Conservation (phyloP, 2,113 vertebrate genomes). For the Rana temporaria region DNA sequence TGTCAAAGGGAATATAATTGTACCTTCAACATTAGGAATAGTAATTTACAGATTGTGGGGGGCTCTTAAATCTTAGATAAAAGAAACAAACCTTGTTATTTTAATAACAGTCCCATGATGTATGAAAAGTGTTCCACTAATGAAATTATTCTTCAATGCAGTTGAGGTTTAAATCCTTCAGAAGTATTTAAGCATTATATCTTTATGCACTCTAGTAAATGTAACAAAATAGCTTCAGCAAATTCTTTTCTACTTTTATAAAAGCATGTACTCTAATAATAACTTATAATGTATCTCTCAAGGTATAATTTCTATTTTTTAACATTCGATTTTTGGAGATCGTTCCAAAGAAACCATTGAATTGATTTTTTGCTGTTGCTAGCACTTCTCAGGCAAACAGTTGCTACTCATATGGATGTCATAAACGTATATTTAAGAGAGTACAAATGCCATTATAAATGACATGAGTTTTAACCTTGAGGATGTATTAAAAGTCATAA, state of each 20-base stretch:
- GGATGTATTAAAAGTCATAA: constrained; percentile 50
- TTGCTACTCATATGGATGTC: constrained; percentile 42
- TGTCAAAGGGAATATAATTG: too few relatives aligned
- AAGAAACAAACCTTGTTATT: too few relatives aligned
- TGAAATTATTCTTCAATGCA: too few relatives aligned
- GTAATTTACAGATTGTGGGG: too few relatives aligned
- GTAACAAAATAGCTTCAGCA: not conserved
- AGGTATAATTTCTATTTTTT: constrained; percentile 8
- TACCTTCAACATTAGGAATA: too few relatives aligned
- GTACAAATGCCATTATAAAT: constrained; percentile 40
- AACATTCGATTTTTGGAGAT: constrained; percentile 5
- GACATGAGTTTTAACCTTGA: constrained; percentile 45
- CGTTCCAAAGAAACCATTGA: constrained; percentile 9
- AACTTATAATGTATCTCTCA: not conserved
- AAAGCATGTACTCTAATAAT: not conserved
- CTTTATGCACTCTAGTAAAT: not conserved
- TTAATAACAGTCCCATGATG: too few relatives aligned
- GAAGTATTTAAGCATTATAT: too few relatives aligned
- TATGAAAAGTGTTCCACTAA: too few relatives aligned
- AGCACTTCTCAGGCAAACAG: constrained; percentile 4
- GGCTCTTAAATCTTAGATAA: too few relatives aligned
- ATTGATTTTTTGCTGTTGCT: not conserved
- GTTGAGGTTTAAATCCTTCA: too few relatives aligned
- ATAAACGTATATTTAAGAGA: constrained; percentile 41
- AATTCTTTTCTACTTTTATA: constrained; percentile 13